These are phyloP conservation scores for Polydrusus tereticollis DNA, from an alignment of 2,888 invertebrate genomes.

Conservation along the genomic window DNA sequence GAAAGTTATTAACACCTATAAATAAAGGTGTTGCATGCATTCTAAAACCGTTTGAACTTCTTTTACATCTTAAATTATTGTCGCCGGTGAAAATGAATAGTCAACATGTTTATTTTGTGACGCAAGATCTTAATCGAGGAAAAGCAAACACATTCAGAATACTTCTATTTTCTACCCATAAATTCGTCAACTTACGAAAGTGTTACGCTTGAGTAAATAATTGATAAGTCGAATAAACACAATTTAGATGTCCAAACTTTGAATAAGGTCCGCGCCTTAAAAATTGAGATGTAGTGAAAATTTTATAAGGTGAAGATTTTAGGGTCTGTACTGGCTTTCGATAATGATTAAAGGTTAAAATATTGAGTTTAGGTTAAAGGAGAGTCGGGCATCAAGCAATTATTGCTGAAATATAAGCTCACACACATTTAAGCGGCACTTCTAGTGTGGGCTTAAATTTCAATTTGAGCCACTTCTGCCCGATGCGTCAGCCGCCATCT, in stretches of 20 bases:
- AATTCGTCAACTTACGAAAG: constrained; percentile 17
- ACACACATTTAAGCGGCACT: too few species aligned
- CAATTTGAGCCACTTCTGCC: too few species aligned
- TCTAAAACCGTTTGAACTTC: background rate
- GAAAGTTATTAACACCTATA: constrained; percentile 11
- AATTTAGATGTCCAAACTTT: constrained; percentile 19
- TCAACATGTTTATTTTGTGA: constrained; percentile 18
- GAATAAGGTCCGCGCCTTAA: constrained; percentile 12
- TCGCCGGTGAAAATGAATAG: background rate
- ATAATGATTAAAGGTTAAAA: background rate
- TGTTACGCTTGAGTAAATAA: constrained; percentile 18
- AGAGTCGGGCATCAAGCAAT: too few species aligned
- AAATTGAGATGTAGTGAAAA: constrained; percentile 1
- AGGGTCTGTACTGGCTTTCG: background rate
- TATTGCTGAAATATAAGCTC: too few species aligned
- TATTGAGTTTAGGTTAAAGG: background rate
- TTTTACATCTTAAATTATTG: constrained; percentile 8
- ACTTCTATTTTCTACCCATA: constrained; percentile 19
- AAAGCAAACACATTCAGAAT: constrained; percentile 11
- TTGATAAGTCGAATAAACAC: constrained; percentile 17
- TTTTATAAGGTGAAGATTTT: background rate
- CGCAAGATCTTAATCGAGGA: constrained; percentile 14
- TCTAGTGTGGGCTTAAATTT: too few species aligned
- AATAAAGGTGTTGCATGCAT: constrained; percentile 5
- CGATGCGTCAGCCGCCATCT: too few species aligned